A percentile compares a stretch with the other conserved stretches of the same genome.
phyloP scores from a whole-genome alignment of 2,888 invertebrate genomes.

The Hoplodrina ambigua region DNA sequence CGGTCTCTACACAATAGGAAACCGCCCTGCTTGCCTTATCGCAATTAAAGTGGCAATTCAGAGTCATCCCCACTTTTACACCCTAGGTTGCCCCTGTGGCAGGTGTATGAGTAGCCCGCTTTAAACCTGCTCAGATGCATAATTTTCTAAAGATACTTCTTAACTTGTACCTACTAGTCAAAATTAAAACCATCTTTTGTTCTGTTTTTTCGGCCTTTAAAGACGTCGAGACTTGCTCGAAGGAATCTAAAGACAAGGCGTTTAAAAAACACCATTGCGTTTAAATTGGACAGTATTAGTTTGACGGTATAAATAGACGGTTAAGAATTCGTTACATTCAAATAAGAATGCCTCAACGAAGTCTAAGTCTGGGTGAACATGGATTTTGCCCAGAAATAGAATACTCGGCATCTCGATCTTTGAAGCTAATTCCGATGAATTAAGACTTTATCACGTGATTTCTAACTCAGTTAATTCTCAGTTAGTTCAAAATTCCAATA shows the following conservation, averaged over 20 bases:
- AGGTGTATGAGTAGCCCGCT: too few species aligned
- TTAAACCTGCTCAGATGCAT: too few species aligned
- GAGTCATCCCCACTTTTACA: too few species aligned
- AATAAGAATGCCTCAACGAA: slow-evolving; percentile 19
- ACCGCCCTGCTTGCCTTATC: too few species aligned
- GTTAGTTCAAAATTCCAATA: slow-evolving; percentile 10
- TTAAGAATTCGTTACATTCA: slow-evolving; percentile 7
- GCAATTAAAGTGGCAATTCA: too few species aligned
- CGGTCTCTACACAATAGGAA: too few species aligned
- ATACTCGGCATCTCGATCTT: not conserved
- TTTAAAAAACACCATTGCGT: not conserved
- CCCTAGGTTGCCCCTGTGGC: too few species aligned
- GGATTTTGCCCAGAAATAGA: not conserved
- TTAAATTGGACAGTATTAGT: not conserved
- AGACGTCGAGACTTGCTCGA: not conserved
- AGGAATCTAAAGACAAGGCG: not conserved
- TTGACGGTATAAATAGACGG: not conserved
- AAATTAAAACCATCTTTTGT: too few species aligned
- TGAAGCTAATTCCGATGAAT: slow-evolving; percentile 15
- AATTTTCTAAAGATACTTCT: too few species aligned
- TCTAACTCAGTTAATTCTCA: not conserved
- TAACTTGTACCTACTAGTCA: too few species aligned
- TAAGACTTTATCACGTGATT: not conserved
- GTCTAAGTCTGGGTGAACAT: not conserved
- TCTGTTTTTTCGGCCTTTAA: too few species aligned